Evolutionary conservation across 2,888 invertebrate genomes (phyloP).

Genomic region (Myopa testacea): DNA sequence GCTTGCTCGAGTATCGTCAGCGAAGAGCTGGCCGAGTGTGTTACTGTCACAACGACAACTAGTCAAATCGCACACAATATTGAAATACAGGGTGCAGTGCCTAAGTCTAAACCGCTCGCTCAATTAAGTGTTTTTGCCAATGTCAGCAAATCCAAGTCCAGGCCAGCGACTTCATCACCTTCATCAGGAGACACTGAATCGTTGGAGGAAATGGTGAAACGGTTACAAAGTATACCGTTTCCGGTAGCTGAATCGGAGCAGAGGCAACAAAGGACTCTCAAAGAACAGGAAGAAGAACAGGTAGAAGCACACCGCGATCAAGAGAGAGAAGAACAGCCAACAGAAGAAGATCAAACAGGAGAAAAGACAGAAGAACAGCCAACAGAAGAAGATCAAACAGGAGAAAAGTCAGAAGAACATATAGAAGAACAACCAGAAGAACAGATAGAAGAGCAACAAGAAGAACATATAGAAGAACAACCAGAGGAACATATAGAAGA

Average conservation of each 20-base stretch:
- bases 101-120: slow-evolving; percentile 53
- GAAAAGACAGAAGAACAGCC: neutral
- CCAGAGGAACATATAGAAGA: neutral
- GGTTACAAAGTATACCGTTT: slow-evolving; percentile 59
- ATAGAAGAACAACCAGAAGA: neutral
- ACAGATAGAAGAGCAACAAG: neutral
- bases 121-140: slow-evolving; percentile 56
- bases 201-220: slow-evolving; percentile 61
- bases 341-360: too few relatives aligned
- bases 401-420: too few relatives aligned
- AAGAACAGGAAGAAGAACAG: slow-evolving; percentile 1
- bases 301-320: slow-evolving; percentile 8
- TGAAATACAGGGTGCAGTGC: slow-evolving; percentile 51
- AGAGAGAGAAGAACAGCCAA: too few relatives aligned
- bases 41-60: slow-evolving; percentile 59
- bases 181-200: slow-evolving; percentile 45
- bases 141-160: slow-evolving; percentile 30
- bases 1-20: slow-evolving; percentile 57
- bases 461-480: neutral
- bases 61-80: slow-evolving; percentile 58
- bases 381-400: neutral
- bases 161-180: neutral
- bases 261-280: neutral
- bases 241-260: slow-evolving; percentile 46
- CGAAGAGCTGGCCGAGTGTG: slow-evolving; percentile 55